phyloP scores from a whole-genome alignment of 1,140 invertebrate species.

The Zaprionus taronus region DNA sequence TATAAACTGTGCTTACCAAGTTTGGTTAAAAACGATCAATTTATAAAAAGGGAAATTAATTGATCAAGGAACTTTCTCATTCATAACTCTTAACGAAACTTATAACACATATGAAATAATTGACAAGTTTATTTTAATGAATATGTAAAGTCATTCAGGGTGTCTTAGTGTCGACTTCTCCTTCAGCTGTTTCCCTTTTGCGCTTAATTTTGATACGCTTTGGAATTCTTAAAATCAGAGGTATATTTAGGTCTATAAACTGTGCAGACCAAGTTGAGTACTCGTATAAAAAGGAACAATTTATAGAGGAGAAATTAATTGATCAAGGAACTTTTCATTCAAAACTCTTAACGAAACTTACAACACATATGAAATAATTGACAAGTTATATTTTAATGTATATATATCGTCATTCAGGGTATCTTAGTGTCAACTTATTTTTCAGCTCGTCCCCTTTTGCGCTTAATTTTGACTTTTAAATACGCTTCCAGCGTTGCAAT shows the following conservation, averaged over 20 bases:
- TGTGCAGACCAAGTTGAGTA: no score
- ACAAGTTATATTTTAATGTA: neutral
- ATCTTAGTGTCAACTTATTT: neutral
- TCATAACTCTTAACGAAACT: neutral
- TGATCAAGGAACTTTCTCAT: no score
- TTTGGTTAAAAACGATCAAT: no score
- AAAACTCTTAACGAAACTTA: neutral
- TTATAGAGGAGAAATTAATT: no score
- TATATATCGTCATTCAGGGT: neutral
- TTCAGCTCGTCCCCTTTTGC: no score
- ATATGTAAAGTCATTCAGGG: neutral
- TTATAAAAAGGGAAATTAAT: no score
- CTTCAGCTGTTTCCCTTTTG: no score
- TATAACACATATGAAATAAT: neutral
- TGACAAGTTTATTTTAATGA: neutral
- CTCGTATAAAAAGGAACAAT: no score
- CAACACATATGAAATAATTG: neutral
- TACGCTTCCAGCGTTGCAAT: conserved; percentile 34
- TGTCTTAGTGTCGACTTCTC: neutral
- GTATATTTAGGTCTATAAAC: no score
- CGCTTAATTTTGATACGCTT: neutral
- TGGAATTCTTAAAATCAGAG: no score
- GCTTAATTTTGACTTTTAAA: conserved; percentile 17
- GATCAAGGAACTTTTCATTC: no score
- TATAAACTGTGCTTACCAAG: no score